A percentile compares a stretch with the other conserved stretches of the same genome.
These are phyloP conservation scores for Kryphioiulus occultus DNA, from an alignment of 2,888 invertebrate genomes.

Conservation along the genomic window DNA sequence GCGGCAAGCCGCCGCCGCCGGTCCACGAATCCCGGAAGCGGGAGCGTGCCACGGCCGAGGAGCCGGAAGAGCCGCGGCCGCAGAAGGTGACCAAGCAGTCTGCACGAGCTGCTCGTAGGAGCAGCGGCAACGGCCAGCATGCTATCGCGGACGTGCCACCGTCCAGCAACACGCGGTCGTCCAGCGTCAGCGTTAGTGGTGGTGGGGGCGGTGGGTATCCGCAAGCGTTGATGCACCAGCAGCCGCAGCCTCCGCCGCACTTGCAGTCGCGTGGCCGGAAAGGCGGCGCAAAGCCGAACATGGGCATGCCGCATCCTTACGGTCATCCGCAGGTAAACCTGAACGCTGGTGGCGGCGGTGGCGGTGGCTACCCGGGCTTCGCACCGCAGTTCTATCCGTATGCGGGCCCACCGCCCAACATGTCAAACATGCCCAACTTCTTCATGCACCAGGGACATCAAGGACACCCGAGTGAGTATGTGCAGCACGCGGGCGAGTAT, in stretches of 20 bases:
- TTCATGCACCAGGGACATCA: neutral
- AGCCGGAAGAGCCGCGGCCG: neutral
- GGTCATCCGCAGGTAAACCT: conserved; percentile 48
- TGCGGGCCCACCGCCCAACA: neutral
- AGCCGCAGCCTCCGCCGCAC: no score
- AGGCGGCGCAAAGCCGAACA: neutral
- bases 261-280: neutral
- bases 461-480: neutral
- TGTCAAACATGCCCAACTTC: neutral
- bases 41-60: neutral
- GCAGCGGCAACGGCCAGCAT: neutral
- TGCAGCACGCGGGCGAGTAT: neutral
- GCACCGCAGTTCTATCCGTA: neutral
- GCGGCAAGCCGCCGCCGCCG: neutral
- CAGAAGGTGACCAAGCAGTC: neutral
- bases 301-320: neutral
- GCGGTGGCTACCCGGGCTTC: neutral
- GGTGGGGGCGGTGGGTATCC: no score
- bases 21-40: conserved; percentile 41
- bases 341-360: conserved; percentile 44
- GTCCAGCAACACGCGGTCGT: conserved; percentile 46
- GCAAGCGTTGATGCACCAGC: conserved; percentile 39
- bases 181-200: no score
- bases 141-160: conserved; percentile 20
- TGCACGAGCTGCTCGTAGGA: neutral